These are phyloP conservation scores for Conopomorpha cramerella DNA, from an alignment of 1,140 invertebrate species.

Conservation along the genomic window DNA sequence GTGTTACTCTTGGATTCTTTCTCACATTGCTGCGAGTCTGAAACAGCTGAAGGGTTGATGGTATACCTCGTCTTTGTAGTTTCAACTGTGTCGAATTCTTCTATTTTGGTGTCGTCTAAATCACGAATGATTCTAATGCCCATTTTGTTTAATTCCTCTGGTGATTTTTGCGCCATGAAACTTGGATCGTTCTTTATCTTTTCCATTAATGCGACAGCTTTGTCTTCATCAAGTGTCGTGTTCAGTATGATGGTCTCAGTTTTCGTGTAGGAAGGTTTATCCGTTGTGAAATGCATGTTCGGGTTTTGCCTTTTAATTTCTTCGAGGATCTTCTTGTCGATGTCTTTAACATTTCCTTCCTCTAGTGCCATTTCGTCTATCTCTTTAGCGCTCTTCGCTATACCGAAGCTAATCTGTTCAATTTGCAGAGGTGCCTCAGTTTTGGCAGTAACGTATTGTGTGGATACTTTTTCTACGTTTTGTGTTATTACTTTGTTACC, in stretches of 20 bases:
- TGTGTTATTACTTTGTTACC: constrained; percentile 57
- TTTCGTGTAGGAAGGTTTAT: constrained; percentile 45
- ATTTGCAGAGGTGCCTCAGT: constrained; percentile 48
- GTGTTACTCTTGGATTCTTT: constrained; percentile 20
- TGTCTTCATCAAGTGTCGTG: constrained; percentile 39
- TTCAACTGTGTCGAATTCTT: constrained; percentile 30
- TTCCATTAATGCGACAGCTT: constrained; percentile 47
- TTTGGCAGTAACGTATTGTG: constrained; percentile 37
- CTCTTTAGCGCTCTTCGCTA: constrained; percentile 34
- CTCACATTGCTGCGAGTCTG: constrained; percentile 17
- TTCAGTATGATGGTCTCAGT: constrained; percentile 56
- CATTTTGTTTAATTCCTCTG: constrained; percentile 39
- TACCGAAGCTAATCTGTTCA: constrained; percentile 51
- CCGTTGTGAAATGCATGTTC: constrained; percentile 46
- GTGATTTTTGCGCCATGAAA: constrained; percentile 44
- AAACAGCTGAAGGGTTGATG: constrained; percentile 26
- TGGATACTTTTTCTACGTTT: constrained; percentile 50
- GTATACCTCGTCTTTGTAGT: constrained; percentile 42
- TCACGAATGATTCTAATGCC: constrained; percentile 44
- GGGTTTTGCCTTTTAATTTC: constrained; percentile 52
- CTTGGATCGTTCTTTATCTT: constrained; percentile 48
- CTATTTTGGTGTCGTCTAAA: constrained; percentile 33
- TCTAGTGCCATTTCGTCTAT: constrained; percentile 40
- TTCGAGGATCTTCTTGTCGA: constrained; percentile 44
- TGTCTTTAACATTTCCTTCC: constrained; percentile 41